Base-by-base conservation (phyloP, 2,888 invertebrate species). In the Lagria hirta region DNA sequence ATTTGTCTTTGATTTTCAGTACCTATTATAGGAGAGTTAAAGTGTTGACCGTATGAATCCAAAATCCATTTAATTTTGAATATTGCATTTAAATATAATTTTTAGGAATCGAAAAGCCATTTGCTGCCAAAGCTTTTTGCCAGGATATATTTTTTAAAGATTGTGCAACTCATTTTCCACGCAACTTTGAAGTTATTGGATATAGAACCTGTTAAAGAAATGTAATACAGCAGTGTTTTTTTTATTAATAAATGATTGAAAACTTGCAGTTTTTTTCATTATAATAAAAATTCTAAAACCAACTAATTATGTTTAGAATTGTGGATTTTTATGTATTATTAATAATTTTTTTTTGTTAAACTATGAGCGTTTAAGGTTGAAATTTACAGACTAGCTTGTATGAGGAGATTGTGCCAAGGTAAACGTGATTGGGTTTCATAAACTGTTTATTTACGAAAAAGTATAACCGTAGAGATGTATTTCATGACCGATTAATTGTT, bases 11-110 rank as follows among this genome's bases (percentile, higher is more conserved):
- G 22, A 64, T 76, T 4, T 83, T 88, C 60, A 88, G 88, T 65
- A 76, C 81, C 36, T 90, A 88, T 62, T 90, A 90, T 61, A 76
- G 84, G 49, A 77, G 79, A 62, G 76, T 80, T 18, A 78, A 82
- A 55, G 80, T 90, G 60, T 71, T 89, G 48, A 80, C 80, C 52
- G 87, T 87, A 72, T 75, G 79, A 72, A 43, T 37, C 29, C 38
- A 29, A 12, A 2, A 17, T 7, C 27, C 18, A 15, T 6, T 10
- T 26, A 36, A 2, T 43, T 20, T 36, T n/a, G n/a, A 6, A 36
- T 16, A 20, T 10, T 7, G 3, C 11, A 20, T 21, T 37, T 17
- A 10, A 24, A 41, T 35, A 29, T 27, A 28, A 40, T 30, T 38
- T 40, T 42, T 47, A 88, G 84, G 82, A 84, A 58, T 78, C 81